Conservation (phyloP, 1,140 invertebrate genomes). For the Drosophila ananassae region DNA sequence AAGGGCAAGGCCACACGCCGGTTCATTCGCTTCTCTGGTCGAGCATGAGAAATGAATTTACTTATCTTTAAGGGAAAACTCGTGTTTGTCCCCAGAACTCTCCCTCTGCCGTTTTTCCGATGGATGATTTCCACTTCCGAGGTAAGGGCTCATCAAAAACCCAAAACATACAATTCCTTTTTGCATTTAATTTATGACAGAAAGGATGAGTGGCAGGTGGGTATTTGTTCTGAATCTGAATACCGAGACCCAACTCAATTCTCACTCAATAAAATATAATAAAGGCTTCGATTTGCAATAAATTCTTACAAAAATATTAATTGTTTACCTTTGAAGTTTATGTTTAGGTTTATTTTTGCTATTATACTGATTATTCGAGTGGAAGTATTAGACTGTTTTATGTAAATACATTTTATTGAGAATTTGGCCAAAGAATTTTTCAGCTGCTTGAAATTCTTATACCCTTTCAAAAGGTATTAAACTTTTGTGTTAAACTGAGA, state of each 20-base stretch:
- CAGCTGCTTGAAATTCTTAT: not conserved
- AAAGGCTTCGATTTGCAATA: not conserved
- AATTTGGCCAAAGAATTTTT: not conserved
- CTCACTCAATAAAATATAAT: not conserved
- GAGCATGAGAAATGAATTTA: conserved; percentile 51
- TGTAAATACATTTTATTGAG: not conserved
- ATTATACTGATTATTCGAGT: no score
- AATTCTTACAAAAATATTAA: not conserved
- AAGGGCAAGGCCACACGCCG: conserved; percentile 35
- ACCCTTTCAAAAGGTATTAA: not conserved
- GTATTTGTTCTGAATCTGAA: conserved; percentile 5
- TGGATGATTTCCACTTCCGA: conserved; percentile 42
- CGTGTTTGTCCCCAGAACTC: conserved; percentile 10
- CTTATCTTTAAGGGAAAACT: conserved; percentile 30
- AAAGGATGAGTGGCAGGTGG: not conserved
- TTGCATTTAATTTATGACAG: conserved; percentile 19
- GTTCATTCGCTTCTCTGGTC: conserved; percentile 31
- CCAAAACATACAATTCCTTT: conserved; percentile 43
- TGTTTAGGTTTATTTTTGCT: not conserved
- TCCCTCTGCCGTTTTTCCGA: conserved; percentile 3
- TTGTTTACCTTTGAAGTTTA: not conserved
- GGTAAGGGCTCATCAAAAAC: conserved; percentile 34
- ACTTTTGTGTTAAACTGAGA: no score
- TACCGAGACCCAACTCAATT: not conserved
- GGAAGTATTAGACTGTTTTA: not conserved